Evolutionary conservation across 2,888 invertebrate genomes (phyloP), one percentile per base, ranked within the genome.

Genomic region (Drosophila nr. perissopoda): DNA sequence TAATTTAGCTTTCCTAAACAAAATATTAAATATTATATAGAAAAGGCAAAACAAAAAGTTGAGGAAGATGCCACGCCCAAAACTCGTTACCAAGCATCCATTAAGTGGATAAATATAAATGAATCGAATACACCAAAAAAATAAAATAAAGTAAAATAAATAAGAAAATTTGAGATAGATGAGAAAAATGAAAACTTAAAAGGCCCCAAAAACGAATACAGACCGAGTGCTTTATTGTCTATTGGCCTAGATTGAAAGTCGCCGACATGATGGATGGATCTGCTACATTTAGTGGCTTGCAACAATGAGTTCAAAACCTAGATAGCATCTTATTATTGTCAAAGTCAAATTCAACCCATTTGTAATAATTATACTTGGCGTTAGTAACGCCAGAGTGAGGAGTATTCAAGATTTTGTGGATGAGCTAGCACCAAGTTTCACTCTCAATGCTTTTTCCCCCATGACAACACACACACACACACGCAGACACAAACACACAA

Each of bases 401-500:
- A 45, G 45, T 45, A 27, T 45, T 45, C 45, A 21, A 40, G 27
- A 29, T 31, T 56, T 57, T 29, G 56, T 56, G 38, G 27, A 56
- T 56, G 38, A 36, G 54, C 27, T 38, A 56, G 27, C 38, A 27
- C 27, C 38, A 56, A 29, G 38, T 38, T 54, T 18, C n/a, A 57
- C 40, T 36, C 21, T 54, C 53, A 25, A 36, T 36, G 56, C 56
- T 29, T 29, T 56, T 57, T 40, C 36, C 36, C 34, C 16, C 34
- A 27, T 36, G 4, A 29, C 6, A 57, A 40, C 36, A 49, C 33
- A 58, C 31, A 67, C 27, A 40, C 27, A 27, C 27, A 38, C 21
- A 61, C 34, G 61, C 29, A 31, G 52, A 53, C 49, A 65, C n/a
- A 25, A 8, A 36, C 38, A 58, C 27, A 53, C n/a, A 45, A 29